Evolutionary conservation across 64 coral and sea anemone genomes (phyloP), one percentile per base, ranked within the genome.

Genomic region (Platygyra sinensis): DNA sequence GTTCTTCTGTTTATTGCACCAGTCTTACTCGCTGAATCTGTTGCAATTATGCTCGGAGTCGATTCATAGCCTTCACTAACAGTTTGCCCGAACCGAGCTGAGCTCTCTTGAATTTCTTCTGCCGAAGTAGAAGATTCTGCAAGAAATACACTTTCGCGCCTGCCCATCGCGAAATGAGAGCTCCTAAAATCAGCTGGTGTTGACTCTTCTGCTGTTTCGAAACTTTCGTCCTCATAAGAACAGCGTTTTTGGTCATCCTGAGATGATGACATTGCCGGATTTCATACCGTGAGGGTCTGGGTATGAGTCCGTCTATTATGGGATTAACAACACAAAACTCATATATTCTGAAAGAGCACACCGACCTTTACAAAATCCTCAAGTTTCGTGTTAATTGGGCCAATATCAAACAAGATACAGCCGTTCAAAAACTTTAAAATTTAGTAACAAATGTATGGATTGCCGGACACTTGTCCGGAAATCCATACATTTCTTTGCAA

Each of bases 61-160:
- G 36, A 71, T 52, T 71, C 32, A 64, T 10, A 50, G 19, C 60
- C 33, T 64, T 16, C 62, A 19, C 16, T 27, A 17, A 62, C 8
- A 81, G 30, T 25, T 81, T 81, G 14, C 28, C 22, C 25, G 1
- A 62, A 61, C n/a, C n/a, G n/a, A 18, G 14, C 5, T 6, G 42
- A 46, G 42, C 42, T 46, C 42, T 46, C n/a, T 50, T 85, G 62
- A 83, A 11, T 25, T 10, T 71, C 81, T 72, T 51, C 38, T 2
- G 39, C 8, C 13, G 81, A 72, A 42, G 5, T 51, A n/a, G 81
- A 85, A 72, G 81, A 85, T 39, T 85, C 62, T 12, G 63, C 81
- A 24, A 71, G 81, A 85, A 85, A 85, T n/a, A 85, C 36, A 29
- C 81, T 85, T 46, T 85, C 81, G 8, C 22, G 81, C 27, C 39